Percentiles rank a stretch among this genome's conserved stretches.
Conservation (phyloP, 2,113 vertebrate genomes). For the Pelvicachromis taeniatus region DNA sequence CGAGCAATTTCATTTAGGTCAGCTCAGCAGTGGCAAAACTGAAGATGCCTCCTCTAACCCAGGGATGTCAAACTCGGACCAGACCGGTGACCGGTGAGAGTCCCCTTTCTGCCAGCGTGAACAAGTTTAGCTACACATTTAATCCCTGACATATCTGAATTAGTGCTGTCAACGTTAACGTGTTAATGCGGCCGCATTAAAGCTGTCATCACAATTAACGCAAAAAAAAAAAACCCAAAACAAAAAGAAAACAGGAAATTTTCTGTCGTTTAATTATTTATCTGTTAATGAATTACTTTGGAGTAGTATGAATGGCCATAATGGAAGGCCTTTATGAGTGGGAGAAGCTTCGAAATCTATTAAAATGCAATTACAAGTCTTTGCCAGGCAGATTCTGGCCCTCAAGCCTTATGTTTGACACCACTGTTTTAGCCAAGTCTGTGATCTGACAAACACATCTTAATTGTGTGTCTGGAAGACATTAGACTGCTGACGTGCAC, state of each 20-base stretch:
- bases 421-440: background rate
- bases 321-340: background rate
- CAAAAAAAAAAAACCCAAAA: too few species aligned
- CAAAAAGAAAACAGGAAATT: accelerated
- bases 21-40: background rate
- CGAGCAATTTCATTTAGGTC: background rate
- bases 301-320: background rate
- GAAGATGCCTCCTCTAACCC: background rate
- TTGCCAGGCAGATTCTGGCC: background rate
- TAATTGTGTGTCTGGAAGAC: background rate
- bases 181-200: too few species aligned
- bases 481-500: background rate
- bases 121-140: background rate
- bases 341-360: background rate
- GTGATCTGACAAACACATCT: background rate
- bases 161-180: too few species aligned
- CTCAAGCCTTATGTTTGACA: background rate
- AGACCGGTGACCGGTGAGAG: background rate
- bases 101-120: background rate
- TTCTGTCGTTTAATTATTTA: background rate
- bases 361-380: accelerated
- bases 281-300: accelerated
- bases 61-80: background rate
- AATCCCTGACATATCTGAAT: background rate
- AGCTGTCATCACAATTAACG: too few species aligned